phyloP scores from a whole-genome alignment of 1,140 invertebrate genomes.

The Cydia strobilella region DNA sequence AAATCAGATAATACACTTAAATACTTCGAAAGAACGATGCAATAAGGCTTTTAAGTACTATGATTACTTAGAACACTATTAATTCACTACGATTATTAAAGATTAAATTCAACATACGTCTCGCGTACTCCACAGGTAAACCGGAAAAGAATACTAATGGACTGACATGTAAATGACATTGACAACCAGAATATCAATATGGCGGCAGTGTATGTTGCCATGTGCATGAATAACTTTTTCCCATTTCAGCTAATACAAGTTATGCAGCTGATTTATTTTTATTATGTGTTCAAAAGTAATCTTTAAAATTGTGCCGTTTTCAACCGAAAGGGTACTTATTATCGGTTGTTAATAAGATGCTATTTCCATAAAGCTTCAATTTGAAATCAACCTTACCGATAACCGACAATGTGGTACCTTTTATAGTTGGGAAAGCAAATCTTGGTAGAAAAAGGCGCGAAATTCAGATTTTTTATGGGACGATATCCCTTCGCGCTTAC shows the following conservation, averaged over 20 bases:
- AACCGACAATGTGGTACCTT: too few species aligned
- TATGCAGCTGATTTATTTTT: not conserved
- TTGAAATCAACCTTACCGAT: too few species aligned
- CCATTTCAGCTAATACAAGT: not conserved
- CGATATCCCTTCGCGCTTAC: too few species aligned
- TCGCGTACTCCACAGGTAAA: constrained; percentile 67
- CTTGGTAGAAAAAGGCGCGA: too few species aligned
- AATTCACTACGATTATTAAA: constrained; percentile 46
- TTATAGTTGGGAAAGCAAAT: too few species aligned
- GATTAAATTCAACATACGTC: constrained; percentile 69
- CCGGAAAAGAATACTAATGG: constrained; percentile 63
- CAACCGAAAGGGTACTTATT: too few species aligned
- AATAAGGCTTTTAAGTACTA: not conserved
- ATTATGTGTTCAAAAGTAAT: not conserved
- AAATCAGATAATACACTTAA: constrained; percentile 38
- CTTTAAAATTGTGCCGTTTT: not conserved
- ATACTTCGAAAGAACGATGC: not conserved
- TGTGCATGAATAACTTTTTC: not conserved
- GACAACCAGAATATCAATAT: not conserved
- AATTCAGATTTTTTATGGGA: too few species aligned
- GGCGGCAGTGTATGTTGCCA: not conserved
- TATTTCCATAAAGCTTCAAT: too few species aligned
- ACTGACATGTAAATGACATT: constrained; percentile 20
- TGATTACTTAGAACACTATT: not conserved
- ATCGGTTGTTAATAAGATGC: too few species aligned